Conservation (phyloP, 2,797 vertebrate species). For the Leptodactylus fallax region DNA sequence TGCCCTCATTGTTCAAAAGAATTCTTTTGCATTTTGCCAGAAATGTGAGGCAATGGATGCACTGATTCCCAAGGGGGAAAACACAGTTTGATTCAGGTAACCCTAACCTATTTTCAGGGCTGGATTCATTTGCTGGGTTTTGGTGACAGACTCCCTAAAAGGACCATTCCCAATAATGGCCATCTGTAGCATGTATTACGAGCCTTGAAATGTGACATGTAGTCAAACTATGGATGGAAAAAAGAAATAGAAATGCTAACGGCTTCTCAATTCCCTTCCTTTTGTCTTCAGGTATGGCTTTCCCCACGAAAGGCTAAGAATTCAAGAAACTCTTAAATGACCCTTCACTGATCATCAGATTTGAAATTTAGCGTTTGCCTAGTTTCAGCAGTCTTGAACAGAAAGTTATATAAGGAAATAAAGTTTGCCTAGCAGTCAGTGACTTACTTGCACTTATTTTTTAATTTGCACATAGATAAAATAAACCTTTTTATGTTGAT, state of each 20-base stretch:
- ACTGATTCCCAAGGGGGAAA: too few relatives aligned
- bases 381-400: slow-evolving; percentile 84
- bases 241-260: slow-evolving; percentile 69
- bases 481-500: slow-evolving; percentile 77
- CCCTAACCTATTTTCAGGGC: too few relatives aligned
- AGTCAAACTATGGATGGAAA: neutral
- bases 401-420: slow-evolving; percentile 44
- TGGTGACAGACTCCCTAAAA: too few relatives aligned
- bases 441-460: slow-evolving; percentile 82
- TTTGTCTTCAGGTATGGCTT: slow-evolving; percentile 99
- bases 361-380: slow-evolving; percentile 88
- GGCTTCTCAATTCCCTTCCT: slow-evolving; percentile 92
- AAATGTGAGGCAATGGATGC: too few relatives aligned
- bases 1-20: too few relatives aligned
- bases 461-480: slow-evolving; percentile 81
- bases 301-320: slow-evolving; percentile 99
- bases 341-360: slow-evolving; percentile 81
- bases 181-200: neutral
- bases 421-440: slow-evolving; percentile 87
- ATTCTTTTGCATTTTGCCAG: too few relatives aligned
- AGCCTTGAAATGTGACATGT: neutral
- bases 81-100: too few relatives aligned
- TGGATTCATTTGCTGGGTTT: too few relatives aligned
- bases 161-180: too few relatives aligned
- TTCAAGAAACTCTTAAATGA: slow-evolving; percentile 90